Conservation (phyloP, 2,113 vertebrate species). For the Poeciliopsis retropinna region DNA sequence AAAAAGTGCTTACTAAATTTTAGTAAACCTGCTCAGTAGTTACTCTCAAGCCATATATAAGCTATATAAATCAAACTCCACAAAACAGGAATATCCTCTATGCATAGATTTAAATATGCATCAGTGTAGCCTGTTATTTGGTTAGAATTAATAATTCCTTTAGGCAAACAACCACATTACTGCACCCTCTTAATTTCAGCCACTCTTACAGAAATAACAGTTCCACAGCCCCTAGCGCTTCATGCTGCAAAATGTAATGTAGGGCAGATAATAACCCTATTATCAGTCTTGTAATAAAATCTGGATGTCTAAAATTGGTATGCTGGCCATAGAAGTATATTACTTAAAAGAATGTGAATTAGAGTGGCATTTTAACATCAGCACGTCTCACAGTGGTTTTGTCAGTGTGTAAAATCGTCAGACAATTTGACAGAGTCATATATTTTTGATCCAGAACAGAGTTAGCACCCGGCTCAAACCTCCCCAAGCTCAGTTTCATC, state of each 20-base stretch:
- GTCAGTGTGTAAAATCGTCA: conserved; percentile 26
- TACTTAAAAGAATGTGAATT: conserved; percentile 23
- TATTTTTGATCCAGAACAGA: conserved; percentile 56
- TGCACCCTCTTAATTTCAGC: conserved; percentile 36
- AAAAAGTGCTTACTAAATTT: too few species aligned
- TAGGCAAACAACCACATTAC: conserved; percentile 24
- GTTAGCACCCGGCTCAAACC: conserved; percentile 64
- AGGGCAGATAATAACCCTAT: conserved; percentile 27
- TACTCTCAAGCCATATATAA: too few species aligned
- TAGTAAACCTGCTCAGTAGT: too few species aligned
- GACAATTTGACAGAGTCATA: conserved; percentile 63
- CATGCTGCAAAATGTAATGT: conserved; percentile 45
- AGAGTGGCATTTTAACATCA: conserved; percentile 28
- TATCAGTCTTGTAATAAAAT: conserved; percentile 31
- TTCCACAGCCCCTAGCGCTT: conserved; percentile 43
- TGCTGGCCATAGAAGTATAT: conserved; percentile 26
- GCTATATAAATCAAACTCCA: conserved; percentile 1
- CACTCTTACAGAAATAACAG: conserved; percentile 41
- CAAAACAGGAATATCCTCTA: neutral
- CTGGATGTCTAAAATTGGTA: conserved; percentile 29
- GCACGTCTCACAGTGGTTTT: conserved; percentile 12
- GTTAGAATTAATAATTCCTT: conserved; percentile 17
- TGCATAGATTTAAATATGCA: conserved; percentile 15
- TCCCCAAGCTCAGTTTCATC: conserved; percentile 70
- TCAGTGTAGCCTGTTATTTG: conserved; percentile 5